A percentile compares a stretch with the other conserved stretches of the same genome.
Evolutionary conservation across 2,113 vertebrate species (phyloP).

Genomic region (Nyctereutes procyonoides): DNA sequence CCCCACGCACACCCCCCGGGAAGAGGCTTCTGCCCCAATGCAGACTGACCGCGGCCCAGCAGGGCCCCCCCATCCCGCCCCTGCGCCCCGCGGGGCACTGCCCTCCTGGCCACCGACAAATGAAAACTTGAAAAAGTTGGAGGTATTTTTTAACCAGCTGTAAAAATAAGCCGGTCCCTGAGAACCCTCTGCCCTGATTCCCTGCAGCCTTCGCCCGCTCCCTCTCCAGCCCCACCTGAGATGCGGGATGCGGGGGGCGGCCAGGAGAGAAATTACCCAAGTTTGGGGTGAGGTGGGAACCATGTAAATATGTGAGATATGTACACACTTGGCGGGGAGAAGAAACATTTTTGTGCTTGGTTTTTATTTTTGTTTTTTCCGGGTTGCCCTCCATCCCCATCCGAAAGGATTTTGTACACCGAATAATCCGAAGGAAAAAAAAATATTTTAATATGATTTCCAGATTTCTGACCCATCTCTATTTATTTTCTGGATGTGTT

Average conservation of each 20-base stretch:
- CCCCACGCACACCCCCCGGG: slow-evolving; percentile 52
- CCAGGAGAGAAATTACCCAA: slow-evolving; percentile 65
- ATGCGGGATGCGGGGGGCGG: slow-evolving; percentile 49
- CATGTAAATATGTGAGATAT: slow-evolving; percentile 97
- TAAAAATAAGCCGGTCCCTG: slow-evolving; percentile 76
- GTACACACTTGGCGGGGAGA: slow-evolving; percentile 91
- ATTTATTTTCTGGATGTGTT: slow-evolving; percentile 97
- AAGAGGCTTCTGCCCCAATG: slow-evolving; percentile 45
- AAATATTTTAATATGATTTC: slow-evolving; percentile 98
- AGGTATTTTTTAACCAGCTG: slow-evolving; percentile 81
- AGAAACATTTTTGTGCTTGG: slow-evolving; percentile 86
- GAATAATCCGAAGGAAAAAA: slow-evolving; percentile 94
- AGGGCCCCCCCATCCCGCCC: background rate
- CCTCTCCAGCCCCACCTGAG: slow-evolving; percentile 35
- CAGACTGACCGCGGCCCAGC: slow-evolving; percentile 4
- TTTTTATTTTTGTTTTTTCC: slow-evolving; percentile 88
- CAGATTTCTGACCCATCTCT: slow-evolving; percentile 95
- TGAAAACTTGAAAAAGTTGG: slow-evolving; percentile 82
- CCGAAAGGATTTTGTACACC: slow-evolving; percentile 95
- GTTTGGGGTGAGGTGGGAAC: slow-evolving; percentile 78
- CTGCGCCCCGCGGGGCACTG: slow-evolving; percentile 57
- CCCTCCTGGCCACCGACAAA: slow-evolving; percentile 67
- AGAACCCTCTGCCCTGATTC: slow-evolving; percentile 72
- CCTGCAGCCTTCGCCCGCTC: slow-evolving; percentile 51
- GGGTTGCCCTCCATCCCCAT: slow-evolving; percentile 77